These are phyloP conservation scores for Drosophila tanythrix DNA, from an alignment of 2,888 invertebrate genomes.

Conservation along the genomic window DNA sequence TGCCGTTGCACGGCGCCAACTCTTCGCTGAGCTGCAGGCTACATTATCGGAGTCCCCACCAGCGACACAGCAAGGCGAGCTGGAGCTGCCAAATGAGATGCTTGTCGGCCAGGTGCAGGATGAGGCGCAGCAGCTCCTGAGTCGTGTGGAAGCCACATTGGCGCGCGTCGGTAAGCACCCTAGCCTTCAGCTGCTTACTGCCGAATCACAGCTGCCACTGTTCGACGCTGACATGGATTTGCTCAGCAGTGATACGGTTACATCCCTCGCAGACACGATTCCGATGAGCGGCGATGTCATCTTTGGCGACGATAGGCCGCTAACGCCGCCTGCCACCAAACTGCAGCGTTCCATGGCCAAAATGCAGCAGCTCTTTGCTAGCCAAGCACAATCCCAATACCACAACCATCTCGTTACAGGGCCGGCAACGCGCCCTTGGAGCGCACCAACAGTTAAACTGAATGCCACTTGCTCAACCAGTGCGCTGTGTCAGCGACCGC, in stretches of 20 bases:
- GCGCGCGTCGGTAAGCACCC: conserved; percentile 33
- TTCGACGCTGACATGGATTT: conserved; percentile 5
- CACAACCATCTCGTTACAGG: neutral
- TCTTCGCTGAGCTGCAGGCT: conserved; percentile 42
- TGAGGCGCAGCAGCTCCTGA: conserved; percentile 38
- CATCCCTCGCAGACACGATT: conserved; percentile 1
- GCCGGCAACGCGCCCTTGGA: conserved; percentile 17
- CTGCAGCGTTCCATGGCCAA: conserved; percentile 78
- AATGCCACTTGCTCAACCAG: neutral
- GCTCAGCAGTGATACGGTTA: conserved; percentile 10
- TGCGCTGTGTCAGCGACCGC: conserved; percentile 38
- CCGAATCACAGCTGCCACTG: conserved; percentile 20
- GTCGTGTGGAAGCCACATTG: conserved; percentile 53
- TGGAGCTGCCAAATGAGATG: neutral
- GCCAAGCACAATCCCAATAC: neutral
- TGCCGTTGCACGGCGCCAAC: conserved; percentile 51
- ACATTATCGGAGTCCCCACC: conserved; percentile 2
- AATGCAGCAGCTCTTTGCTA: conserved; percentile 74
- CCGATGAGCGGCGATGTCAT: neutral
- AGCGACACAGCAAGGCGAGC: neutral
- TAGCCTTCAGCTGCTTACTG: conserved; percentile 35
- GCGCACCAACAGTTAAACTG: conserved; percentile 34
- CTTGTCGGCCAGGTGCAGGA: conserved; percentile 34
- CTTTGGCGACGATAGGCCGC: neutral
- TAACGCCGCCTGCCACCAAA: conserved; percentile 47